These are phyloP conservation scores for Chesias legatella DNA, from an alignment of 2,888 invertebrate genomes.

Conservation along the genomic window DNA sequence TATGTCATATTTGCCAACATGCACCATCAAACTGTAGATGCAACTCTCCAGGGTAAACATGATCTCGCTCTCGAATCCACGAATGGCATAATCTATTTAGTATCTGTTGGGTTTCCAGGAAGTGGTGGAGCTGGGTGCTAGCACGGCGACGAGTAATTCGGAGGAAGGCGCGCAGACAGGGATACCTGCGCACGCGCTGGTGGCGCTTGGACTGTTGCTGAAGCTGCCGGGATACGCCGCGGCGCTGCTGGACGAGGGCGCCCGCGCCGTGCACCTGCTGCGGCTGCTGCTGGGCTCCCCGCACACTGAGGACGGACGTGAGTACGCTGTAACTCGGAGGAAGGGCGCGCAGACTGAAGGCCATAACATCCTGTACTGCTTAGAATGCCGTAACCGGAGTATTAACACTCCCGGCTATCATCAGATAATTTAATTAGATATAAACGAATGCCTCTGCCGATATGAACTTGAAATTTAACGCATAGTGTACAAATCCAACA, in stretches of 20 bases:
- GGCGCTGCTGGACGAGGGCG: slow-evolving; percentile 90
- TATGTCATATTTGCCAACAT: too few species aligned
- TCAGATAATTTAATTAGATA: too few species aligned
- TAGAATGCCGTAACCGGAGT: too few species aligned
- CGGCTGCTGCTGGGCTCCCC: slow-evolving; percentile 93
- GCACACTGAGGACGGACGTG: slow-evolving; percentile 94
- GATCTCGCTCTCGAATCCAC: too few species aligned
- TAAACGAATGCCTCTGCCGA: too few species aligned
- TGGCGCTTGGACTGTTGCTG: slow-evolving; percentile 93
- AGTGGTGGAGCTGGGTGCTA: slow-evolving; percentile 57
- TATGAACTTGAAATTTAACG: too few species aligned
- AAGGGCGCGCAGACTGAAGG: neutral
- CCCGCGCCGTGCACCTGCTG: slow-evolving; percentile 91
- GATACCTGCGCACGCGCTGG: slow-evolving; percentile 93
- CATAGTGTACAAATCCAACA: too few species aligned
- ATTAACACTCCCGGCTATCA: too few species aligned
- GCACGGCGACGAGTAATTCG: slow-evolving; percentile 47
- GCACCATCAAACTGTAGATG: too few species aligned
- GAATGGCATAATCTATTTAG: neutral
- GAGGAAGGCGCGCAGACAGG: slow-evolving; percentile 59
- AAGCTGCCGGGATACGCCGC: slow-evolving; percentile 95
- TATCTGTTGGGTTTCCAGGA: slow-evolving; percentile 40
- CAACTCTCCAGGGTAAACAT: too few species aligned
- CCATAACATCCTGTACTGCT: too few species aligned
- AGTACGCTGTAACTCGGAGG: slow-evolving; percentile 40